These are phyloP conservation scores for Elysia crispata DNA, from an alignment of 2,888 invertebrate species.

Conservation along the genomic window DNA sequence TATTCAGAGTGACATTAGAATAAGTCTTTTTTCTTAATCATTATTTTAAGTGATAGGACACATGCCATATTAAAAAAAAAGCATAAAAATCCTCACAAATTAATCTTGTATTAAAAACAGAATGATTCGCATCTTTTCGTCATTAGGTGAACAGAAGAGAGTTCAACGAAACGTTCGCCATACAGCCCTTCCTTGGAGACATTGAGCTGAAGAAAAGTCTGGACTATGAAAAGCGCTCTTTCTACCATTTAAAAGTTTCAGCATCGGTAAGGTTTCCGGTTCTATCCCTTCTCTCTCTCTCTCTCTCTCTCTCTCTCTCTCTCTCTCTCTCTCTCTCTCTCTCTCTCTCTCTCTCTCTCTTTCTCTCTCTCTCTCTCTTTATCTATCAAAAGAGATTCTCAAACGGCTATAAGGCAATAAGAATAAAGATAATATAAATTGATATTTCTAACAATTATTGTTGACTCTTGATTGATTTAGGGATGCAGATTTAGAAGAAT, in stretches of 20 bases:
- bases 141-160: conserved; percentile 56
- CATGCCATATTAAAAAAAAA: too few relatives aligned
- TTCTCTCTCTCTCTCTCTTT: neutral
- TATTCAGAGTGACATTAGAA: too few relatives aligned
- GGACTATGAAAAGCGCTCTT: conserved; percentile 84
- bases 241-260: conserved; percentile 72
- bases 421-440: too few relatives aligned
- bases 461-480: too few relatives aligned
- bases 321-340: conserved; percentile 24
- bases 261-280: conserved; percentile 66
- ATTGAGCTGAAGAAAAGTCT: conserved; percentile 84
- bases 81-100: too few relatives aligned
- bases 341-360: conserved; percentile 6
- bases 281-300: neutral
- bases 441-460: too few relatives aligned
- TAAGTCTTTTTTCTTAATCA: too few relatives aligned
- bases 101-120: too few relatives aligned
- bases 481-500: too few relatives aligned
- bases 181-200: conserved; percentile 56
- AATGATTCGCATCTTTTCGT: neutral
- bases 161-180: conserved; percentile 60
- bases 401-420: too few relatives aligned
- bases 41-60: too few relatives aligned
- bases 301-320: conserved; percentile 16
- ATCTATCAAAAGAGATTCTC: too few relatives aligned